A percentile compares a stretch with the other conserved stretches of the same genome.
These are phyloP conservation scores for Balaeniceps rex DNA, from an alignment of 2,113 vertebrate species.

Conservation along the genomic window DNA sequence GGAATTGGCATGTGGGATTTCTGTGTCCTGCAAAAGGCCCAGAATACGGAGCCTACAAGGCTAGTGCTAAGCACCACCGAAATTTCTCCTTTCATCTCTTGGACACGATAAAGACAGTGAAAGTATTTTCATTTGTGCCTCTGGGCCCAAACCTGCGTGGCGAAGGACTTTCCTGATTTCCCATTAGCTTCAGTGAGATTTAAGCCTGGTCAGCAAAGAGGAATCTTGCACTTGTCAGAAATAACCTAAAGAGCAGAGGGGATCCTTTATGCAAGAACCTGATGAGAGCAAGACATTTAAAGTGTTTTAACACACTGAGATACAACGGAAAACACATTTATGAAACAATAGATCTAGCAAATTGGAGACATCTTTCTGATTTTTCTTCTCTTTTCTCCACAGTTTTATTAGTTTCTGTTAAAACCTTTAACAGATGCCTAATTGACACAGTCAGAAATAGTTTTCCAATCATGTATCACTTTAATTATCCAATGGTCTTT, in stretches of 20 bases:
- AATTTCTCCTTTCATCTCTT: conserved; percentile 54
- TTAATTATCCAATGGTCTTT: conserved; percentile 12
- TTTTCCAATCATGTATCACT: conserved; percentile 37
- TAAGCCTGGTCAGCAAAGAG: background rate
- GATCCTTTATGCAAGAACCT: conserved; percentile 40
- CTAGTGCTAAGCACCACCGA: background rate
- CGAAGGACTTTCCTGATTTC: conserved; percentile 3
- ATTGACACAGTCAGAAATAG: conserved; percentile 22
- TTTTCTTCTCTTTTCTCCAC: background rate
- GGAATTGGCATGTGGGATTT: background rate
- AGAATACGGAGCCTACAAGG: background rate
- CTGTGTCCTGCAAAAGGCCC: background rate
- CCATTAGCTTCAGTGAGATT: conserved; percentile 46
- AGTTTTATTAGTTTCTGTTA: conserved; percentile 39
- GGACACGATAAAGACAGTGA: conserved; percentile 28
- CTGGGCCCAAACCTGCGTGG: background rate
- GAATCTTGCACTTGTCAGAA: conserved; percentile 41
- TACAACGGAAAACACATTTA: conserved; percentile 27
- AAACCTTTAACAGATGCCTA: conserved; percentile 51
- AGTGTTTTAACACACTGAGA: conserved; percentile 42
- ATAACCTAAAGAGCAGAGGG: conserved; percentile 46
- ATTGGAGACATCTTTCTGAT: background rate
- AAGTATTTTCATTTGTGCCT: conserved; percentile 50
- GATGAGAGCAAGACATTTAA: conserved; percentile 16
- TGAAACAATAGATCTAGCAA: conserved; percentile 33